Conservation (phyloP, 2,888 invertebrate genomes). For the Blastobasis lacticolella region DNA sequence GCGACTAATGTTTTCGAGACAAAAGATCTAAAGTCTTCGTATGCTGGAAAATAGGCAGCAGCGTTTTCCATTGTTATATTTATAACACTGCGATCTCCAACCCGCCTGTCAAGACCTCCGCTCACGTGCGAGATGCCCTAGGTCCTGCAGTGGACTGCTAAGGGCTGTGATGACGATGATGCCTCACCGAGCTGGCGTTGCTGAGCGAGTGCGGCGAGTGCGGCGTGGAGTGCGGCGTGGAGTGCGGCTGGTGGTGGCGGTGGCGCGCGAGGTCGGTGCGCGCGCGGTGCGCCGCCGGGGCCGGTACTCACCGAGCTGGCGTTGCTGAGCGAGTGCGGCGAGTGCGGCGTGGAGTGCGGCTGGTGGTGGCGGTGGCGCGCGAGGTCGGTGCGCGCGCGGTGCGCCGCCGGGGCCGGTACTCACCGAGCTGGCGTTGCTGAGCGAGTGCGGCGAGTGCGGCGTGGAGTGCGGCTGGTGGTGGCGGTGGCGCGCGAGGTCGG, state of each 20-base stretch:
- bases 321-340: conserved; percentile 68
- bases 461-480: background rate
- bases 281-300: conserved; percentile 30
- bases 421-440: conserved; percentile 53
- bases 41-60: too few species aligned
- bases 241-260: background rate
- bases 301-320: conserved; percentile 19
- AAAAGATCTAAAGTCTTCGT: too few species aligned
- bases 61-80: too few species aligned
- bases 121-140: too few species aligned
- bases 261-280: conserved; percentile 76
- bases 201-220: conserved; percentile 64
- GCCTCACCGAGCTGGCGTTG: conserved; percentile 64
- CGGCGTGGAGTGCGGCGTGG: conserved; percentile 43
- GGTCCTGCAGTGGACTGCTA: too few species aligned
- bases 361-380: background rate
- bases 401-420: background rate
- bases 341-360: conserved; percentile 28
- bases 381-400: conserved; percentile 78
- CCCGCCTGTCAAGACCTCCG: too few species aligned
- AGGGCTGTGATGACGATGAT: too few species aligned
- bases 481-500: background rate
- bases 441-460: conserved; percentile 55
- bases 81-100: too few species aligned
- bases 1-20: too few species aligned